These are phyloP conservation scores for Aramus guarauna DNA, from an alignment of 2,113 vertebrate species.

Conservation along the genomic window DNA sequence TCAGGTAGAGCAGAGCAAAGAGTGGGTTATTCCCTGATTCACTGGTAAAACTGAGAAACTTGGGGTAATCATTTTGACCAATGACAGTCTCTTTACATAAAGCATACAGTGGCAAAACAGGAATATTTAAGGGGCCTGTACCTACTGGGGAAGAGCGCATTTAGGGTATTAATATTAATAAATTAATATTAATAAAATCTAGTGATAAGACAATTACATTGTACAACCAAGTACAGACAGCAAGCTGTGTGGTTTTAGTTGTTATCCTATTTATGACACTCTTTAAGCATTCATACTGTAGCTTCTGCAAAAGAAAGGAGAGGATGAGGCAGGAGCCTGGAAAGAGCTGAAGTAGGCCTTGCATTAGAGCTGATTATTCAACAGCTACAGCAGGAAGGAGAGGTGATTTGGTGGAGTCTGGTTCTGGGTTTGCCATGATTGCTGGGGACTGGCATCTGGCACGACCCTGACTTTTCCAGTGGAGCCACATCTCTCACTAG, in stretches of 20 bases:
- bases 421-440: neutral
- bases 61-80: neutral
- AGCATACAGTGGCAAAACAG: neutral
- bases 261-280: neutral
- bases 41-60: neutral
- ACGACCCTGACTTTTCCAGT: neutral
- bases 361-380: neutral
- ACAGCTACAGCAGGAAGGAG: neutral
- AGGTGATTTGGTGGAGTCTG: neutral
- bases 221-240: neutral
- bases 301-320: neutral
- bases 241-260: neutral
- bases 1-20: neutral
- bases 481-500: neutral
- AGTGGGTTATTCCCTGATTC: neutral
- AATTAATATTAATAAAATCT: neutral
- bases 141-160: neutral
- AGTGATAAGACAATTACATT: neutral
- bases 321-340: neutral
- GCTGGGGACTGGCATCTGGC: neutral
- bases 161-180: neutral
- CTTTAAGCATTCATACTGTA: neutral
- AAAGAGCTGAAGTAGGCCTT: neutral
- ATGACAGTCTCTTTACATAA: neutral
- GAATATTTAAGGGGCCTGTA: neutral